Evolutionary conservation across 1,140 invertebrate genomes (phyloP).

Genomic region (Diprion similis): DNA sequence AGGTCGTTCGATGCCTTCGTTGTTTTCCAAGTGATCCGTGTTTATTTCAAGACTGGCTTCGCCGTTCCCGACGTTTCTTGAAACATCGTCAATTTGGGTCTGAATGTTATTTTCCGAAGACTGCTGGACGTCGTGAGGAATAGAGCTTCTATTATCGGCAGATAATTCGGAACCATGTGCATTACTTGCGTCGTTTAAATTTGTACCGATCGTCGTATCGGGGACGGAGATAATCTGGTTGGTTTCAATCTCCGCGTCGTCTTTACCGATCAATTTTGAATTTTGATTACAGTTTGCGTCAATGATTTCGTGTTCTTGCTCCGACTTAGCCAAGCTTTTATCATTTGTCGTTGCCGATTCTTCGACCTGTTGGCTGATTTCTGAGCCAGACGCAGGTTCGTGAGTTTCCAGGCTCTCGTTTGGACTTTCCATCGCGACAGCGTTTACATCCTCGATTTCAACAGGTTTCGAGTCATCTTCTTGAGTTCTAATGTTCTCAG

Average conservation of each 20-base stretch:
- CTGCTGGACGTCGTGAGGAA: neutral
- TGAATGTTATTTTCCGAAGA: neutral
- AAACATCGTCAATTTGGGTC: neutral
- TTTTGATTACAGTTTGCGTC: neutral
- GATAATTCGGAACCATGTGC: neutral
- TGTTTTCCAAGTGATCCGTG: conserved; percentile 1
- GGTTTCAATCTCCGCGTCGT: neutral
- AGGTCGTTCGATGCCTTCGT: conserved; percentile 42
- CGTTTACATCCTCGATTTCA: conserved; percentile 26
- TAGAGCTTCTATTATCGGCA: neutral
- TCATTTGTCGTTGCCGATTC: conserved; percentile 42
- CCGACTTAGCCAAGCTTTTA: conserved; percentile 38
- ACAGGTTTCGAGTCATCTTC: conserved; percentile 22
- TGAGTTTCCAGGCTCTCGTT: neutral
- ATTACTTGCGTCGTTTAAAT: neutral
- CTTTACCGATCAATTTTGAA: neutral
- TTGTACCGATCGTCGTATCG: neutral
- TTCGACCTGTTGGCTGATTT: neutral
- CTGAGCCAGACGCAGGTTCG: neutral
- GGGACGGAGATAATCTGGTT: neutral
- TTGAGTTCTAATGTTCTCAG: conserved; percentile 28
- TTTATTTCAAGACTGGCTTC: neutral
- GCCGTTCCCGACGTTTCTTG: neutral
- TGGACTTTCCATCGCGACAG: conserved; percentile 13
- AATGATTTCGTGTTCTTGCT: neutral